Conservation (phyloP, 2,888 invertebrate species). For the Alcis repandata region DNA sequence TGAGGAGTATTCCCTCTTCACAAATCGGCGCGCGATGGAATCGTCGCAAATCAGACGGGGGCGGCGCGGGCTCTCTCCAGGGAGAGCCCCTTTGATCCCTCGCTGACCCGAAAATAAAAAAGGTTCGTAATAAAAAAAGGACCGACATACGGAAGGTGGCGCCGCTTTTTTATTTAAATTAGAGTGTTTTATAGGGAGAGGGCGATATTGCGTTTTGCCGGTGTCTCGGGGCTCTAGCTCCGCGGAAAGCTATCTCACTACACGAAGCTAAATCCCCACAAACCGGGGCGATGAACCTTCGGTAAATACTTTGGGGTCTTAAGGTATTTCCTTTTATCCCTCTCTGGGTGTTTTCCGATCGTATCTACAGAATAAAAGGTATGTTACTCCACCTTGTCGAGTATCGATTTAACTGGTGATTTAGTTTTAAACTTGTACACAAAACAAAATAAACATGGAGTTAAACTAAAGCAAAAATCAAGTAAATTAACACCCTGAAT, state of each 20-base stretch:
- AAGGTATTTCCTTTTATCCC: conserved; percentile 64
- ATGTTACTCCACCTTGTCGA: conserved; percentile 46
- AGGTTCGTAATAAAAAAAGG: conserved; percentile 86
- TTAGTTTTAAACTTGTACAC: neutral
- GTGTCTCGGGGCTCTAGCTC: conserved; percentile 78
- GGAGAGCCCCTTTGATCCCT: conserved; percentile 85
- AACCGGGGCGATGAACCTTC: conserved; percentile 69
- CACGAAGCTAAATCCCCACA: conserved; percentile 70
- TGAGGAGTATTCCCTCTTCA: conserved; percentile 83
- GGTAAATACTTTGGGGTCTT: conserved; percentile 67
- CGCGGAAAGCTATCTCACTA: conserved; percentile 71
- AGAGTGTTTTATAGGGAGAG: conserved; percentile 86
- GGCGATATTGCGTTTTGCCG: conserved; percentile 85
- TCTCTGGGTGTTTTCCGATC: conserved; percentile 58
- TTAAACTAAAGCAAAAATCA: conserved; percentile 1
- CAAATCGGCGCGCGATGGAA: conserved; percentile 82
- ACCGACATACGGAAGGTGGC: conserved; percentile 87
- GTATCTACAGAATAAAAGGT: conserved; percentile 54
- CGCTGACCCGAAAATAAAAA: conserved; percentile 87
- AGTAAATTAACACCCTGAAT: conserved; percentile 43
- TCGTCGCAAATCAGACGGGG: conserved; percentile 83
- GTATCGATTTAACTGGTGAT: conserved; percentile 7
- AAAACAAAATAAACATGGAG: neutral
- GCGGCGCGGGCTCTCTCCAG: conserved; percentile 69
- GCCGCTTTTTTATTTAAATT: conserved; percentile 87